A percentile compares a stretch with the other conserved stretches of the same genome.
Evolutionary conservation across 2,113 vertebrate genomes (phyloP).

Genomic region (Mesitornis unicolor): DNA sequence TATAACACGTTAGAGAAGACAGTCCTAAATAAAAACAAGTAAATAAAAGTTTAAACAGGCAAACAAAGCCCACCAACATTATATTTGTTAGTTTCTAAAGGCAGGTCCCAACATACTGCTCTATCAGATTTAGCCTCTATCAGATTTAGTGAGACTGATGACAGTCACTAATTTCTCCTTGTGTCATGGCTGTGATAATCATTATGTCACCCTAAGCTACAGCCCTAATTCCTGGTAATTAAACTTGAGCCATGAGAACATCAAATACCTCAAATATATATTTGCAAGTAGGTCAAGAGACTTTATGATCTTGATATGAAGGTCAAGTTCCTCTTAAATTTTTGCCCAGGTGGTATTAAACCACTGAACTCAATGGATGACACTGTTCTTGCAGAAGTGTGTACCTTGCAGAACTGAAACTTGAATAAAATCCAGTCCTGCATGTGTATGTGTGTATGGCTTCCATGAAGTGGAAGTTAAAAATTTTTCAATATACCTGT

Average conservation of each 20-base stretch:
- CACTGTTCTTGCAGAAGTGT: background rate
- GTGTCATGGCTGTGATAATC: background rate
- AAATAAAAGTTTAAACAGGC: background rate
- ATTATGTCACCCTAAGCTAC: background rate
- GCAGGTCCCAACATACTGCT: background rate
- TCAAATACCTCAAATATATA: background rate
- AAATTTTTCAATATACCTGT: background rate
- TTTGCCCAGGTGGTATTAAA: background rate
- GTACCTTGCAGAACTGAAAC: background rate
- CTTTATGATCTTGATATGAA: background rate
- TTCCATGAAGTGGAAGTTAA: background rate
- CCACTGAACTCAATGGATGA: background rate
- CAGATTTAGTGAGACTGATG: background rate
- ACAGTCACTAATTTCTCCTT: background rate
- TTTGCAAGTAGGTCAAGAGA: background rate
- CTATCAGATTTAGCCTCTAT: background rate
- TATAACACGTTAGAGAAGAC: background rate
- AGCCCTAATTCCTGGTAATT: background rate
- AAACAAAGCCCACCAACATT: background rate
- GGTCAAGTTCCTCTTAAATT: background rate
- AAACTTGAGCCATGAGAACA: background rate
- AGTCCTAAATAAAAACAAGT: background rate
- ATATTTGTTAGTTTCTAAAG: background rate
- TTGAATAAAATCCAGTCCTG: background rate
- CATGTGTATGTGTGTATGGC: fast-evolving